phyloP scores from a whole-genome alignment of 2,113 vertebrate species.

The Crotalus horridus region DNA sequence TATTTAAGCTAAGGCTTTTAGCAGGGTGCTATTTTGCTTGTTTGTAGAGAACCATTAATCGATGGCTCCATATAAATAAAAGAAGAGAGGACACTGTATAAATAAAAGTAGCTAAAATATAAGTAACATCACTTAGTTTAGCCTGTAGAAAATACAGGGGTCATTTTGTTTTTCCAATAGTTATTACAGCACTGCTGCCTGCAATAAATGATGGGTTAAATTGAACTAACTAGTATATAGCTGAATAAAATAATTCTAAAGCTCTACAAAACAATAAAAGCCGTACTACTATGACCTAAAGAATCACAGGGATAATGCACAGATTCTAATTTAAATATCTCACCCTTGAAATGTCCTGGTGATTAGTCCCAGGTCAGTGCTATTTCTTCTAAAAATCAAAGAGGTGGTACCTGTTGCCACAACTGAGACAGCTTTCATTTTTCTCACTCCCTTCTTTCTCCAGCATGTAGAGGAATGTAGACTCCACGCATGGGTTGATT shows the following conservation, averaged over 20 bases:
- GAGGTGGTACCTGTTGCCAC: background rate
- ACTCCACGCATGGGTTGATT: no score
- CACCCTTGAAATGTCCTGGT: background rate
- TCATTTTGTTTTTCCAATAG: constrained; percentile 27
- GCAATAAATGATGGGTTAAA: constrained; percentile 39
- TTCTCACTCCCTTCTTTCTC: background rate
- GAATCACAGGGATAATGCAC: constrained; percentile 26
- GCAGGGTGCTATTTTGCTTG: background rate
- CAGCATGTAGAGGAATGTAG: no score
- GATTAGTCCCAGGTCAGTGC: background rate
- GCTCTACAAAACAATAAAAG: constrained; percentile 48
- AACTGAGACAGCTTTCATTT: background rate
- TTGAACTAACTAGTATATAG: constrained; percentile 53
- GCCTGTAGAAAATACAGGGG: background rate
- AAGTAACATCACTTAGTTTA: background rate
- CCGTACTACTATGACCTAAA: constrained; percentile 36
- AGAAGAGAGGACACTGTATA: background rate
- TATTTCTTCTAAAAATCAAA: background rate
- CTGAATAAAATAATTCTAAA: background rate
- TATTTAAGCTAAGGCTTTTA: background rate
- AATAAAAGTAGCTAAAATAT: background rate
- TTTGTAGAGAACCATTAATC: background rate
- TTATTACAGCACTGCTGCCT: constrained; percentile 5
- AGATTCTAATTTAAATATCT: background rate
- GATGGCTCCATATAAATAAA: background rate